Conservation (phyloP, 2,888 invertebrate genomes). For the Heliconius erato region DNA sequence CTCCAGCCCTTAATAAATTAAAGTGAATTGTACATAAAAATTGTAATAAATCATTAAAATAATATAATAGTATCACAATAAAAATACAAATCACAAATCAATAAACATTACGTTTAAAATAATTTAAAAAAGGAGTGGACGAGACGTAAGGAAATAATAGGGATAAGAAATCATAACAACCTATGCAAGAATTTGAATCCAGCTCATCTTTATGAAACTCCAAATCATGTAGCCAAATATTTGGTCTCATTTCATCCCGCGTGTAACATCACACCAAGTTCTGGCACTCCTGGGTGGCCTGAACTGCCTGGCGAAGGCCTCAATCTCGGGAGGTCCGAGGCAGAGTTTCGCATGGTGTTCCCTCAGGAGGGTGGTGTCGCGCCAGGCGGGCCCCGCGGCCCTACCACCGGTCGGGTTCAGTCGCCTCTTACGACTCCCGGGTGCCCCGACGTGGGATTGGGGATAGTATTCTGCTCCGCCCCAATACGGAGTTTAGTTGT, state of each 20-base stretch:
- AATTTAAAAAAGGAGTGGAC: not conserved
- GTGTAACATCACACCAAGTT: not conserved
- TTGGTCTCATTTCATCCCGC: constrained; percentile 23
- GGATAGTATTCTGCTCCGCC: constrained; percentile 54
- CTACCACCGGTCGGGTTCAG: constrained; percentile 54
- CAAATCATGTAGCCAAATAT: constrained; percentile 5
- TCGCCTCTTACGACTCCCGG: constrained; percentile 54
- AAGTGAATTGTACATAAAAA: not conserved
- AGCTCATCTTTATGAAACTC: not conserved
- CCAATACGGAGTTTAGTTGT: constrained; percentile 48
- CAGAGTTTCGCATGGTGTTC: not conserved
- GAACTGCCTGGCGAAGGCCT: constrained; percentile 2
- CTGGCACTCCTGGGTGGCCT: constrained; percentile 23
- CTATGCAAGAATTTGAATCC: not conserved
- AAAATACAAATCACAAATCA: constrained; percentile 4
- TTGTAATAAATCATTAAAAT: constrained; percentile 23
- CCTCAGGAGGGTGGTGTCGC: constrained; percentile 50
- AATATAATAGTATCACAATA: constrained; percentile 8
- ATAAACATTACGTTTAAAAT: not conserved
- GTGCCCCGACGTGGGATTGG: constrained; percentile 53
- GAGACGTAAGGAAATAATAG: not conserved
- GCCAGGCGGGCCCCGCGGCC: constrained; percentile 50
- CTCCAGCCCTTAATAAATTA: constrained; percentile 12
- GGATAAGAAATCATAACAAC: constrained; percentile 6
- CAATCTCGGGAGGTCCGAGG: constrained; percentile 14